Percentiles rank a stretch among this genome's conserved stretches.
Evolutionary conservation across 2,888 invertebrate species (phyloP).

Genomic region (Tetranychus piercei): DNA sequence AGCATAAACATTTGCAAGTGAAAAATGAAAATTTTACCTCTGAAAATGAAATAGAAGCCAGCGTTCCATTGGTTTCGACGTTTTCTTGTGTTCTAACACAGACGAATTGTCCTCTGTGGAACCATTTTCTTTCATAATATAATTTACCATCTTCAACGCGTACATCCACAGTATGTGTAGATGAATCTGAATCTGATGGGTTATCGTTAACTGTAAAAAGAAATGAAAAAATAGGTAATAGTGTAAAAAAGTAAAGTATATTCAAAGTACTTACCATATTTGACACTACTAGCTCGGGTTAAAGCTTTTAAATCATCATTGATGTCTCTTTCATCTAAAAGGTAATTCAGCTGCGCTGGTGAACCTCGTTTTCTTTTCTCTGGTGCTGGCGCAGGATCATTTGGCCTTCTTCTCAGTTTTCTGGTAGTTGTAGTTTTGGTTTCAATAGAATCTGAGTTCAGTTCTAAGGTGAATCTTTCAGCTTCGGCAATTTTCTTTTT

Average conservation of each 20-base stretch:
- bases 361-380: constrained; percentile 63
- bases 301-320: constrained; percentile 55
- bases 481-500: constrained; percentile 70
- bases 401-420: constrained; percentile 72
- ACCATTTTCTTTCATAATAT: constrained; percentile 81
- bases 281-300: neutral
- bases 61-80: constrained; percentile 59
- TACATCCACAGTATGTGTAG: constrained; percentile 41
- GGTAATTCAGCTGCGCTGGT: constrained; percentile 60
- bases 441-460: constrained; percentile 43
- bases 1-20: too few species aligned
- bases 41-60: constrained; percentile 74
- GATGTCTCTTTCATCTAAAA: constrained; percentile 71
- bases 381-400: constrained; percentile 68
- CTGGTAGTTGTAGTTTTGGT: constrained; percentile 84
- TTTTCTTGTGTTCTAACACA: constrained; percentile 60
- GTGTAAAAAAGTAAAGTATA: too few species aligned
- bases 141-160: constrained; percentile 86
- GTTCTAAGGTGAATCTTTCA: constrained; percentile 67
- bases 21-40: constrained; percentile 45
- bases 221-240: too few species aligned
- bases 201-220: neutral
- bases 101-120: constrained; percentile 78
- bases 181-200: constrained; percentile 6
- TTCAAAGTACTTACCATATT: too few species aligned